These are phyloP conservation scores for Oxyruncus cristatus DNA, from an alignment of 2,113 vertebrate species.

Conservation along the genomic window DNA sequence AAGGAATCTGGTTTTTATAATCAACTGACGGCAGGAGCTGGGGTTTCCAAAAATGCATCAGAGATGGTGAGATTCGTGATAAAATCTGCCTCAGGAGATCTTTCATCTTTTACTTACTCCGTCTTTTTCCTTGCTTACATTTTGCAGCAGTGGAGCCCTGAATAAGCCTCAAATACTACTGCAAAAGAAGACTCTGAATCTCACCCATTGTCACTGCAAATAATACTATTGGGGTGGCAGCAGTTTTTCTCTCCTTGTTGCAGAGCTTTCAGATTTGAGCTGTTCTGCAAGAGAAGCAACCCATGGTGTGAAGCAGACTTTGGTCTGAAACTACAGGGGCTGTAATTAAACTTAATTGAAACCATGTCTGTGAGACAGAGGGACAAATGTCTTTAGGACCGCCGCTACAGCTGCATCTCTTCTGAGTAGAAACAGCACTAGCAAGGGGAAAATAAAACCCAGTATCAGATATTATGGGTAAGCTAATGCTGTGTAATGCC, in stretches of 20 bases:
- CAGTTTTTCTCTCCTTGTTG: background rate
- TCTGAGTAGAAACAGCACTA: background rate
- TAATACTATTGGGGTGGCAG: background rate
- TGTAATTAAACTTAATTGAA: conserved; percentile 56
- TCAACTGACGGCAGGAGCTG: background rate
- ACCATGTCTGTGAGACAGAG: conserved; percentile 21
- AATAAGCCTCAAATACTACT: background rate
- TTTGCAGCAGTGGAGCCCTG: background rate
- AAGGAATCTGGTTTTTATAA: conserved; percentile 6
- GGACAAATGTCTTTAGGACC: conserved; percentile 40
- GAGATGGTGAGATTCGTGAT: background rate
- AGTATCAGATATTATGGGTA: background rate
- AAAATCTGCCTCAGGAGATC: conserved; percentile 16
- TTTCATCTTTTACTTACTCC: conserved; percentile 27
- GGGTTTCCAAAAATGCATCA: background rate
- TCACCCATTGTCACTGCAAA: background rate
- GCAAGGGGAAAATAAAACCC: background rate
- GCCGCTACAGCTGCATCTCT: conserved; percentile 4
- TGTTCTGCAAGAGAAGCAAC: conserved; percentile 10
- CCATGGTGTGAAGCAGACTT: conserved; percentile 27
- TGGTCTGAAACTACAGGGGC: conserved; percentile 34
- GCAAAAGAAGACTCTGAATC: background rate
- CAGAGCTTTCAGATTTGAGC: conserved; percentile 11
- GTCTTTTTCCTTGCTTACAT: conserved; percentile 22
- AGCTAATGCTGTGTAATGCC: background rate